Conservation (phyloP, 1,140 invertebrate species). For the Plectrocnemia conspersa region DNA sequence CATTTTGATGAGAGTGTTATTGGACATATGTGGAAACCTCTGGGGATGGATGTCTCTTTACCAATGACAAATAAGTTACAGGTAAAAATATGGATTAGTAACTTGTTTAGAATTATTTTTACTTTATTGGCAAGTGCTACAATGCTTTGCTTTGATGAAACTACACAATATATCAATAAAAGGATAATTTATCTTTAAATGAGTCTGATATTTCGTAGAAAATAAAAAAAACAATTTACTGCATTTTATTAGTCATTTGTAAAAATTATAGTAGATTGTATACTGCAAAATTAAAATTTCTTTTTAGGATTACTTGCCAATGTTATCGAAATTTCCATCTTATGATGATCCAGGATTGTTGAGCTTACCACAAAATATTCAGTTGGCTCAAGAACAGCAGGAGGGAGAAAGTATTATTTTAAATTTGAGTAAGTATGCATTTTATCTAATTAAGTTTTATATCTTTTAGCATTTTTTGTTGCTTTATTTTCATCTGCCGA, state of each 20-base stretch:
- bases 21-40: conserved; percentile 31
- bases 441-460: not conserved
- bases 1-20: conserved; percentile 31
- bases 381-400: conserved; percentile 27
- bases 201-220: too few relatives aligned
- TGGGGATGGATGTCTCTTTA: conserved; percentile 29
- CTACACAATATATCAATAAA: not conserved
- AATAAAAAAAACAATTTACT: too few relatives aligned
- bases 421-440: conserved; percentile 23
- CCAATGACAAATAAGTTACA: conserved; percentile 28
- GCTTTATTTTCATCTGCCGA: not conserved
- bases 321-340: conserved; percentile 22
- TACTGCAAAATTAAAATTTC: too few relatives aligned
- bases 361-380: conserved; percentile 30
- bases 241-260: too few relatives aligned
- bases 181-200: too few relatives aligned
- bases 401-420: conserved; percentile 17
- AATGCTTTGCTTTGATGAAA: not conserved
- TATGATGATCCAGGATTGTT: conserved; percentile 25
- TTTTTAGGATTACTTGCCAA: conserved; percentile 25
- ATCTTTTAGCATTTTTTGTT: conserved; percentile 7
- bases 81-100: too few relatives aligned
- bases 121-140: too few relatives aligned
- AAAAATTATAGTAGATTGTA: too few relatives aligned
- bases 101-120: too few relatives aligned